phyloP scores from a whole-genome alignment of 2,113 vertebrate species.

The Emydocephalus ijimae region DNA sequence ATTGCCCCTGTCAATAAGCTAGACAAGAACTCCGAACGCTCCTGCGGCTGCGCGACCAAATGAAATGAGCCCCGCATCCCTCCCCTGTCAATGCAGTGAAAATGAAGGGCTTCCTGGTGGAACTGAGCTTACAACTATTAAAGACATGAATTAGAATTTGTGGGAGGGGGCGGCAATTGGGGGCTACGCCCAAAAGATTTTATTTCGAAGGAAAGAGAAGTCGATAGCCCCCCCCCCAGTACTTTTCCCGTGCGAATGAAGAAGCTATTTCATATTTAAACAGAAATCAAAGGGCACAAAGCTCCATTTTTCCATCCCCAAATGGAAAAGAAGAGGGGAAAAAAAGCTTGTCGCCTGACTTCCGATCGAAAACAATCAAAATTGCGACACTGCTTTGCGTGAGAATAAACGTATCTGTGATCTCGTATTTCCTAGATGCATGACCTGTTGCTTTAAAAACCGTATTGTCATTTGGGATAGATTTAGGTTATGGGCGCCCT shows the following conservation, averaged over 20 bases:
- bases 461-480: background rate
- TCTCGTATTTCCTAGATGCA: background rate
- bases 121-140: background rate
- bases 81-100: background rate
- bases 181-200: background rate
- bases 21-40: background rate
- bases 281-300: background rate
- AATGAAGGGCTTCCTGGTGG: background rate
- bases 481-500: background rate
- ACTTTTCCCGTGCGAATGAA: background rate
- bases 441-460: background rate
- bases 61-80: background rate
- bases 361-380: background rate
- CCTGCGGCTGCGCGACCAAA: background rate
- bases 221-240: background rate
- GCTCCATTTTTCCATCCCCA: background rate
- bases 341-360: background rate
- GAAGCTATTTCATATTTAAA: background rate
- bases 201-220: background rate
- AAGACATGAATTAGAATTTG: background rate
- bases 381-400: background rate
- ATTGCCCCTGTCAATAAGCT: background rate
- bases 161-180: background rate
- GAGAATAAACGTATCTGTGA: background rate
- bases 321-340: background rate